Base-by-base conservation (phyloP, 2,113 vertebrate species). In the Miniopterus natalensis region DNA sequence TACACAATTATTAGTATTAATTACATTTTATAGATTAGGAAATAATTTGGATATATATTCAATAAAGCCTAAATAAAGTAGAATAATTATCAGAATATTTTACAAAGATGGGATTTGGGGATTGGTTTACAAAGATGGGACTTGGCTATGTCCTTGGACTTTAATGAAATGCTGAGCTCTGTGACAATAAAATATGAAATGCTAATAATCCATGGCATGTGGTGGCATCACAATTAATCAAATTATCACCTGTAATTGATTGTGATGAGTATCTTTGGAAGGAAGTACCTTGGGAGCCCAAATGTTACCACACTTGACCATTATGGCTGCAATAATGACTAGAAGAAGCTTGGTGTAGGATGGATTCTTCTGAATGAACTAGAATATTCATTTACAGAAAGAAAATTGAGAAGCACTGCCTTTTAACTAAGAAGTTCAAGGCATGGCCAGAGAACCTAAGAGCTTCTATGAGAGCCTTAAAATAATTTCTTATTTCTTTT, bases 11-110 rank as follows among this genome's bases (percentile, higher is more conserved):
- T 75, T 65, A 23, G 9, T 63, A 51, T 27, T 47, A 86, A 55
- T 70, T n/a, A 90, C 42, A 84, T 87, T 96, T 95, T 92, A 90
- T 10, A 75, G 20, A 51, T 61, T 81, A 83, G n/a, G 31, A 96
- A 90, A 81, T 80, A 94, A 92, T 70, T 95, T 92, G 36, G 14
- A 70, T 36, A 51, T 51, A 65, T 45, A 70, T 65, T 25, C 9
- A 86, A 81, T 86, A 71, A 77, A 70, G 13, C 84, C 3, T 63
- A 95, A 74, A 61, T 61, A 95, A 91, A 88, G 31, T 40, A 23
- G 25, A 93, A 57, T 92, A 57, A 59, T 92, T 85, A 51, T 36
- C 65, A 83, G 25, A 3, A 42, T 74, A 57, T 83, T 95, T 92
- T 63, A 84, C 11, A 74, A 87, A 94, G 40, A 63, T 70, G 8